Percentiles rank a stretch among this genome's conserved stretches.
phyloP scores from a whole-genome alignment of 1,140 invertebrate genomes.

The Lysiphlebus fabarum region DNA sequence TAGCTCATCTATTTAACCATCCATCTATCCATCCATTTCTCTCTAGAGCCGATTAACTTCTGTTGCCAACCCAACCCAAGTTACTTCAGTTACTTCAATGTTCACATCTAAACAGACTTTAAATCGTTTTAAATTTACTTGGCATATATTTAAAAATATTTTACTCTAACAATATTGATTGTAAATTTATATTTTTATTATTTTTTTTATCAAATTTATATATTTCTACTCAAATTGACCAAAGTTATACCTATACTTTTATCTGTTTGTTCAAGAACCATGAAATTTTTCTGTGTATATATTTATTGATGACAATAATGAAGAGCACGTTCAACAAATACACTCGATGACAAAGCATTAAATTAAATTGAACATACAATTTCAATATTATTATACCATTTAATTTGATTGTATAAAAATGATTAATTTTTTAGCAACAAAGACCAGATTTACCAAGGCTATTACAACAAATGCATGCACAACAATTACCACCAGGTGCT shows the following conservation, averaged over 20 bases:
- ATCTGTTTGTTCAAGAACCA: slow-evolving; percentile 21
- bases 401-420: no score
- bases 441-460: slow-evolving; percentile 72
- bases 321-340: slow-evolving; percentile 34
- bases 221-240: not conserved
- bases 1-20: not conserved
- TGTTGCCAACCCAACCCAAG: not conserved
- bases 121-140: slow-evolving; percentile 24
- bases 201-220: not conserved
- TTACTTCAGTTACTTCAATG: not conserved
- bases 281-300: slow-evolving; percentile 27
- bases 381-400: no score
- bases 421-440: slow-evolving; percentile 72
- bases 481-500: slow-evolving; percentile 75
- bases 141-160: no score
- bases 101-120: slow-evolving; percentile 13
- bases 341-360: slow-evolving; percentile 31
- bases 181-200: not conserved
- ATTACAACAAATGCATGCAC: slow-evolving; percentile 87
- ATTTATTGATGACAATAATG: slow-evolving; percentile 31
- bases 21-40: not conserved
- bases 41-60: slow-evolving; percentile 13
- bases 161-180: slow-evolving; percentile 6
- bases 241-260: no score
- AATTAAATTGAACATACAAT: no score